Conservation (phyloP, 2,797 vertebrate species). For the Vespertilio murinus region DNA sequence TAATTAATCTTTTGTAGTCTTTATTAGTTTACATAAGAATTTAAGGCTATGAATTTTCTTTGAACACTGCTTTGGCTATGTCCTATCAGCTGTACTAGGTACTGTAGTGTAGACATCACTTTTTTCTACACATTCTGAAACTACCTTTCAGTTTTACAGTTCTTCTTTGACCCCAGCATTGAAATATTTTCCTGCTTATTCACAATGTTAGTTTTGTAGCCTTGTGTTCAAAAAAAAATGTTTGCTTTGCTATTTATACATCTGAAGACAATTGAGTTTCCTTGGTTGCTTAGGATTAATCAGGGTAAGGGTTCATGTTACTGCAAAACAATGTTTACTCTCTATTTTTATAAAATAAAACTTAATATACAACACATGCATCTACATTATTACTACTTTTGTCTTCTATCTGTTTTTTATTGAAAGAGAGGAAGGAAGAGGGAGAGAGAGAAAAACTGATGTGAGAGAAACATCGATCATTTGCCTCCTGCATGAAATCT, state of each 20-base stretch:
- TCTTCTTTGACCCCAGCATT: not conserved
- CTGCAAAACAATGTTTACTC: conserved; percentile 13
- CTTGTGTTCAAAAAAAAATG: conserved; percentile 30
- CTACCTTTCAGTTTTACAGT: not conserved
- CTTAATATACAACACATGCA: not conserved
- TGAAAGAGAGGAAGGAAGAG: no score
- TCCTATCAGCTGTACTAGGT: not conserved
- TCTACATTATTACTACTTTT: conserved; percentile 24
- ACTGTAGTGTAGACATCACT: not conserved
- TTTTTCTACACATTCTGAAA: not conserved
- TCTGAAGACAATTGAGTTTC: not conserved
- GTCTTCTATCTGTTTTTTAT: not conserved
- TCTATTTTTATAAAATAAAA: conserved; percentile 34
- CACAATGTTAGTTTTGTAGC: not conserved
- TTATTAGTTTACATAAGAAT: not conserved
- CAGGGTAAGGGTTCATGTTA: not conserved
- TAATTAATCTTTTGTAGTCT: not conserved
- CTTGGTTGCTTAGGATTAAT: not conserved
- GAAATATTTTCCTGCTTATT: conserved; percentile 21
- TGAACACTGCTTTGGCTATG: not conserved
- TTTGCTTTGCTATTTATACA: not conserved
- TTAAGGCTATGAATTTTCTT: conserved; percentile 2
- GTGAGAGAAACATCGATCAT: no score
- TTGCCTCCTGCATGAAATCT: no score
- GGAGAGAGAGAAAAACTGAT: no score